Conservation (phyloP, 2,113 vertebrate species). For the Aleadryas rufinucha region DNA sequence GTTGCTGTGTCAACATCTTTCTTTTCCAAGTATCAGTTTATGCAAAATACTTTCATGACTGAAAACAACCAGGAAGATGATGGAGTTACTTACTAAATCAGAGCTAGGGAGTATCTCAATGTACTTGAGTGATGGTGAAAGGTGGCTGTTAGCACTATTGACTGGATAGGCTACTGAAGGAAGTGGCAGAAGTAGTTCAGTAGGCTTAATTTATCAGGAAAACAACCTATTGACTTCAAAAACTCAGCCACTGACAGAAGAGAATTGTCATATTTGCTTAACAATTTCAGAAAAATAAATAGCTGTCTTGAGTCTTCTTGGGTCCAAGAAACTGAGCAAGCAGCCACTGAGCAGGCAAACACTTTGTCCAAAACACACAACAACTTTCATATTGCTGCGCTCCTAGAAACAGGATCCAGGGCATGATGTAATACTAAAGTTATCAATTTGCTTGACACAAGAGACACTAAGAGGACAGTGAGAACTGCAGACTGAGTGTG, state of each 20-base stretch:
- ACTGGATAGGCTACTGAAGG: neutral
- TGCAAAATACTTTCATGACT: neutral
- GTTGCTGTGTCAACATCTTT: neutral
- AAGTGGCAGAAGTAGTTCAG: neutral
- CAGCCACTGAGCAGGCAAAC: neutral
- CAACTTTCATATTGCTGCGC: neutral
- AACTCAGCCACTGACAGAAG: neutral
- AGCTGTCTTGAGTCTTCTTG: neutral
- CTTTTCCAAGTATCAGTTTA: neutral
- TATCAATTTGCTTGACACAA: constrained; percentile 18
- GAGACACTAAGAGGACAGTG: neutral
- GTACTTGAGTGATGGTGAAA: neutral
- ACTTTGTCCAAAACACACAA: neutral
- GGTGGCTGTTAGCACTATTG: neutral
- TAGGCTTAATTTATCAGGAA: neutral
- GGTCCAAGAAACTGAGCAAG: neutral
- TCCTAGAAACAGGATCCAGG: neutral
- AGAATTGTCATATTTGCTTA: neutral
- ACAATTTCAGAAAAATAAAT: neutral
- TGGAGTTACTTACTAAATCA: neutral
- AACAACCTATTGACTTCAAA: neutral
- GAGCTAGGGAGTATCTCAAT: neutral
- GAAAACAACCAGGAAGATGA: neutral
- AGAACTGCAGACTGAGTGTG: constrained; percentile 3
- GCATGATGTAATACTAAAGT: neutral